Evolutionary conservation across 2,113 vertebrate species (phyloP), one percentile per base, ranked within the genome.

Genomic region (Sinocyclocheilus grahami): DNA sequence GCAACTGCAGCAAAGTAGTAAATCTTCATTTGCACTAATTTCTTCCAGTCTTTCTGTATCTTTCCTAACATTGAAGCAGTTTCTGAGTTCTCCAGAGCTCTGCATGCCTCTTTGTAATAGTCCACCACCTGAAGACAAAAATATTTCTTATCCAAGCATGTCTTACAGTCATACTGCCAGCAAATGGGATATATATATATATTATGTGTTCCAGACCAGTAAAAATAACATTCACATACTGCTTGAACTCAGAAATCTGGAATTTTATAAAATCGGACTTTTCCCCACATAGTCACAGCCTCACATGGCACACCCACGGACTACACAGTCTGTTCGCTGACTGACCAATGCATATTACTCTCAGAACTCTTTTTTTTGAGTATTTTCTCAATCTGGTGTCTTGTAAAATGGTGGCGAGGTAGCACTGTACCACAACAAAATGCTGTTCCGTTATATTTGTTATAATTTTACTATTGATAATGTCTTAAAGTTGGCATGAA

Each of bases 11-110:
- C 97, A 4, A 99, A 99, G 84, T 99, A 99, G 88, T 97, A 98
- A 87, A 98, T 99, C 91, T 99, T 99, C 97, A 99, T 99, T 74
- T 99, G 98, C 3, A 99, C 97, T 87, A 99, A 93, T 48, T 99
- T 99, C 94, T 99, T 99, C 98, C 98, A 99, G 89, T 99, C 98
- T 88, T 99, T 99, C 95, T 99, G 98, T 87, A 99, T 97, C 90
- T 98, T 98, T 12, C 98, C 98, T 86, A 99, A 93, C 92, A 99
- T 96, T 0, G 98, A 97, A 63, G 97, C 97, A 0, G 97, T 99
- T 72, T 99, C 98, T 0, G 97, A 97, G 92, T 97, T 99, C 87
- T 99, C 98, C 94, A 99, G 89, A 0, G 98, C 97, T 30, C 97
- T 92, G 90, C 98, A 99, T 0, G 98, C 98, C 87, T 99, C 98